Conservation (phyloP, 2,113 vertebrate species). For the Lophotis ruficrista region DNA sequence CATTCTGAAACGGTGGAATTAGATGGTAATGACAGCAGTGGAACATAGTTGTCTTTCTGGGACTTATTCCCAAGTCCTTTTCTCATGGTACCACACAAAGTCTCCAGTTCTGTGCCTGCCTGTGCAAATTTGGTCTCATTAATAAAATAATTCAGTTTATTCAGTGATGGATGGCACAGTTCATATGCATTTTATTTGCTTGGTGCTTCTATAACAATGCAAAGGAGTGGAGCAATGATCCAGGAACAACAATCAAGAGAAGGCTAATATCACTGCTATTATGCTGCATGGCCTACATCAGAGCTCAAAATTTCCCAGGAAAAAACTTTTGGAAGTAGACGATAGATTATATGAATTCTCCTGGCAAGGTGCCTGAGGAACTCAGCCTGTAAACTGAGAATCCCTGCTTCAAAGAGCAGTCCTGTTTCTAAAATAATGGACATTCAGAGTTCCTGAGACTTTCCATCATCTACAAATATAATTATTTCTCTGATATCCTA, state of each 20-base stretch:
- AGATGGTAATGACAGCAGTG: background rate
- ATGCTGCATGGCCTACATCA: background rate
- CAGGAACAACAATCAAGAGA: background rate
- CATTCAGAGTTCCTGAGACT: background rate
- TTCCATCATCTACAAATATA: background rate
- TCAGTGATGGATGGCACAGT: background rate
- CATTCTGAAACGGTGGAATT: background rate
- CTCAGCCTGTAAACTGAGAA: background rate
- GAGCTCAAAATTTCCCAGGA: background rate
- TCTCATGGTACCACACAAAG: background rate
- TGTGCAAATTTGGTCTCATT: background rate
- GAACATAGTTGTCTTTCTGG: background rate
- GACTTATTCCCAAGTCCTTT: background rate
- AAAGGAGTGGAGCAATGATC: fast-evolving
- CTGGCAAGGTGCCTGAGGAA: background rate
- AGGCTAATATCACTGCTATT: background rate
- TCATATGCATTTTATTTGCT: background rate
- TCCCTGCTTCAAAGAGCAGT: background rate
- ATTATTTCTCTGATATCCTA: background rate
- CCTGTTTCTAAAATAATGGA: background rate
- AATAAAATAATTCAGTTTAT: background rate
- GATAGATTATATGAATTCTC: background rate
- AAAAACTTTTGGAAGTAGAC: background rate
- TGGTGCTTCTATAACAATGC: background rate
- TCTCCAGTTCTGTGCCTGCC: background rate